A percentile compares a stretch with the other conserved stretches of the same genome.
phyloP scores from a whole-genome alignment of 2,888 invertebrate genomes.

The Zaprionus bogoriensis region DNA sequence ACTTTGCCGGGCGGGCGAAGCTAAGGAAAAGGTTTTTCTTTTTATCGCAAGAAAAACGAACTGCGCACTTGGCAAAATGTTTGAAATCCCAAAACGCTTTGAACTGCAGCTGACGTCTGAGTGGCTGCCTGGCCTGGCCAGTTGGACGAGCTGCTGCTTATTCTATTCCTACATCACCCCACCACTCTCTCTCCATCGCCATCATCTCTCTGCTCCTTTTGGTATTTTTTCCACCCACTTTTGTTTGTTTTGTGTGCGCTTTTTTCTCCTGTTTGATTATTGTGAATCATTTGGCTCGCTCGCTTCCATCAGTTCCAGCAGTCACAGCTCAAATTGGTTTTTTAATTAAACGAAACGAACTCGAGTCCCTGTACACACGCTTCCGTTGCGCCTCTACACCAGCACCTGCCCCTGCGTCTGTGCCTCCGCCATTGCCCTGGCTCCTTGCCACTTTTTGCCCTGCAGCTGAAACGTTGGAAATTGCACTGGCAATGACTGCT shows the following conservation, averaged over 20 bases:
- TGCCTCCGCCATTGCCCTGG: neutral
- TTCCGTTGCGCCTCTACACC: neutral
- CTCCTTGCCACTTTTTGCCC: neutral
- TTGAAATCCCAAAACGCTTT: constrained; percentile 22
- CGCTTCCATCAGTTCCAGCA: constrained; percentile 47
- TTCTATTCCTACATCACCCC: neutral
- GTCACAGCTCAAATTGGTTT: constrained; percentile 59
- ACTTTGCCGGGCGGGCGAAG: constrained; percentile 42
- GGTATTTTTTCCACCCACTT: constrained; percentile 2
- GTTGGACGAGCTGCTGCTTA: neutral
- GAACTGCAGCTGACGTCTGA: constrained; percentile 32
- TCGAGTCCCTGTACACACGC: constrained; percentile 8
- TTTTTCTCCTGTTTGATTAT: constrained; percentile 26
- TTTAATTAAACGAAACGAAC: constrained; percentile 66
- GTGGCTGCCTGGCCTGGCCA: constrained; percentile 13
- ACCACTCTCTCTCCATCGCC: neutral
- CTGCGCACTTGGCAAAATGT: constrained; percentile 51
- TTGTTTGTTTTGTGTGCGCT: constrained; percentile 12
- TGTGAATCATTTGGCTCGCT: constrained; percentile 23
- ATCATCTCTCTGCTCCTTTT: neutral
- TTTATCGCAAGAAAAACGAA: constrained; percentile 18
- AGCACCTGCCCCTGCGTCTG: neutral
- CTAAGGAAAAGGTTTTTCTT: constrained; percentile 26
- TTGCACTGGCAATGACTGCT: constrained; percentile 51
- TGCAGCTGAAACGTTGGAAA: constrained; percentile 41